These are phyloP conservation scores for Drosophila tropicalis DNA, from an alignment of 1,140 invertebrate genomes.

Conservation along the genomic window DNA sequence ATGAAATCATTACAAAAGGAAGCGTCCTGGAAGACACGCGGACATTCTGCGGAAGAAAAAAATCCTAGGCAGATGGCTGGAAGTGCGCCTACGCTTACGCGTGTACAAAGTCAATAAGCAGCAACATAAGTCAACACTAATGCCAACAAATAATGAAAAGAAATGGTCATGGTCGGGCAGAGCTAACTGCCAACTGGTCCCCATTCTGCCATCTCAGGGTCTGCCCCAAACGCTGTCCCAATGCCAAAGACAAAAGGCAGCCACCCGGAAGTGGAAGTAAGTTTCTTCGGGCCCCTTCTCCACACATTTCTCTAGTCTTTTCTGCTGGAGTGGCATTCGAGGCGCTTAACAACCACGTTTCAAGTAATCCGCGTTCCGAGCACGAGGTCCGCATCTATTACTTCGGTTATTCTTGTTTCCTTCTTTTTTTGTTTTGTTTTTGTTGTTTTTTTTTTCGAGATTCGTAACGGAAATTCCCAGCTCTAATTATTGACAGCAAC, in stretches of 20 bases:
- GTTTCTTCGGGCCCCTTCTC: not conserved
- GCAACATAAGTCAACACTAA: conserved; percentile 66
- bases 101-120: conserved; percentile 60
- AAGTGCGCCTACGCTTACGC: conserved; percentile 24
- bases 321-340: conserved; percentile 50
- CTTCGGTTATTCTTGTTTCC: conserved; percentile 8
- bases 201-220: not conserved
- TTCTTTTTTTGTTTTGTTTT: not conserved
- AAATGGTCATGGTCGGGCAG: conserved; percentile 35
- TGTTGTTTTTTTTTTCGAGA: conserved; percentile 24
- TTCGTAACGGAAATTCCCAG: conserved; percentile 63
- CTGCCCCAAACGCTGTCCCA: not conserved
- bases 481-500: conserved; percentile 75
- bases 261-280: conserved; percentile 49
- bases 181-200: conserved; percentile 40
- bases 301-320: not conserved
- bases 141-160: conserved; percentile 66
- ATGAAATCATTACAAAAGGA: conserved; percentile 23
- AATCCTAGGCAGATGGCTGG: conserved; percentile 3
- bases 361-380: conserved; percentile 57
- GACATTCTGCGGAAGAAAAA: not conserved
- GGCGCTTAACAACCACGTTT: conserved; percentile 63
- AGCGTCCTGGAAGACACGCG: not conserved
- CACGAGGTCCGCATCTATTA: conserved; percentile 31
- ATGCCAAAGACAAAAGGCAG: conserved; percentile 30